Evolutionary conservation across 1,140 invertebrate genomes (phyloP), one percentile per base, ranked within the genome.

Genomic region (Episyrphus balteatus): DNA sequence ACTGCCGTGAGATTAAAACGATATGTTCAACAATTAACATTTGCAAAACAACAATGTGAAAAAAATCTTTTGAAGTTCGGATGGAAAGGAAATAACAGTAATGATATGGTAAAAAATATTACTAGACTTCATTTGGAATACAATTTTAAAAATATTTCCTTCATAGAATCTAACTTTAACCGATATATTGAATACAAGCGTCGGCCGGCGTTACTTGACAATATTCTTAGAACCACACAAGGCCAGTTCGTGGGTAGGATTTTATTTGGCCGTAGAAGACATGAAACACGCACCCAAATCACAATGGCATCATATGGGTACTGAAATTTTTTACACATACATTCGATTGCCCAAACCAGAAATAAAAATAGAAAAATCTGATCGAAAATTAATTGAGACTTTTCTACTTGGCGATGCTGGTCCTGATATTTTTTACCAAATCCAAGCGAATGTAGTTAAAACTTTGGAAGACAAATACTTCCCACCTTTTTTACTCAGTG

Each of bases 301-400:
- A 45, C 78, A 78, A 46, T 87, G 84, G 75, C 88, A 92, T 70
- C 86, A 92, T 53, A 67, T 92, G n/a, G 90, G 84, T 12, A 84
- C 85, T 30, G 88, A 92, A 62, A 88, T 92, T 53, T 92, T 89
- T 70, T 88, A 92, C 56, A 88, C 86, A 12, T 92, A 87, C 56
- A 84, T 92, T 48, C 74, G 82, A 49, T 83, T 83, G 40, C 80
- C 83, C 7, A 82, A 79, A 47, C 81, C 82, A 2, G 82, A 84
- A 61, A 83, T 89, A 48, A 86, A 86, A 72, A 59, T 66, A 15
- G 64, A 67, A 33, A 63, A 61, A 51, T 56, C 59, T 42, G 65
- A 66, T 3, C 74, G 84, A 39, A 89, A 88, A 62, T 76, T 82
- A 47, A 92, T 93, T 78, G 89, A 93, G 62, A 77, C 81, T 19